Base-by-base conservation (phyloP, 2,113 vertebrate species). In the Pomatorhinus ruficollis region DNA sequence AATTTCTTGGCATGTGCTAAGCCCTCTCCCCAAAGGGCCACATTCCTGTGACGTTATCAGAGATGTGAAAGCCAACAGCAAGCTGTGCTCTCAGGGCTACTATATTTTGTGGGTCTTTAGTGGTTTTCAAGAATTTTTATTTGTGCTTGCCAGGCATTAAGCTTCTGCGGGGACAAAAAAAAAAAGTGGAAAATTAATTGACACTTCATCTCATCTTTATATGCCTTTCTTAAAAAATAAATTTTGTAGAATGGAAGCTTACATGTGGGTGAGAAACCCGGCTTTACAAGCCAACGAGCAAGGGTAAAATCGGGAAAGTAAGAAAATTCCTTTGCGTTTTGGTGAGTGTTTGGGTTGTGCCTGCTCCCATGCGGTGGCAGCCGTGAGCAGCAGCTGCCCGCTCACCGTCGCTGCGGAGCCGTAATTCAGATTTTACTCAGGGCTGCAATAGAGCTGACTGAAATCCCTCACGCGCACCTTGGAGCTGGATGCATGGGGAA, bases 321-420 rank as follows among this genome's bases (percentile, higher is more conserved):
- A 35, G 40, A 12, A 33, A 33, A 18, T 33, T 31, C 3, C 5
- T 19, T 16, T 20, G 3, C 4, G 4, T 42, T 91, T 69, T 13
- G 10, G 35, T 19, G 70, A 65, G 10, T 12, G 3, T 31, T 86
- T 57, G 3, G 8, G 5, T 3, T 17, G 10, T 28, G 28, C 10
- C 61, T 5, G n/a, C 7, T 64, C 22, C 92, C 91, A 60, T 59
- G 76, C 45, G 93, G 70, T 93, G 91, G 93, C 92, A 93, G 93
- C 66, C 81, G 49, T 12, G 88, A 96, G 94, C 45, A 96, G 80
- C 22, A 56, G 19, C 66, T 59, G 42, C 52, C 47, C 1, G 1
- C 15, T n/a, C 15, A 42, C 28, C 9, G 0, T 6, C 5, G 25
- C 23, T 21, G 5, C 1, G 3, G 1, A 18, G 27, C 10, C 1